Base-by-base conservation (phyloP, 2,888 invertebrate species). In the Melangyna quadrimaculata region DNA sequence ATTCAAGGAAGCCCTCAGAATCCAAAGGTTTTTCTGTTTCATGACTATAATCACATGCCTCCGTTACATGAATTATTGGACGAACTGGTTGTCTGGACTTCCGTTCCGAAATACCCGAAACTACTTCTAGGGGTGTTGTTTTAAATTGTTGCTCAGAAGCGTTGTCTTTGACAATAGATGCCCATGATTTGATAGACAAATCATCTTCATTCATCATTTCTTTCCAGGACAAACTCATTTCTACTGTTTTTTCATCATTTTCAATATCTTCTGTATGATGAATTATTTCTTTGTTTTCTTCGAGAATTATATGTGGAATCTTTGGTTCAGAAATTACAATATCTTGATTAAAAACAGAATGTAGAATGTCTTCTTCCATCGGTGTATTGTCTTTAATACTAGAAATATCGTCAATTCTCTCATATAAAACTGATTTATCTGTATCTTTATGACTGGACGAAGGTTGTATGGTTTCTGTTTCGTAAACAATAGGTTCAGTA, bases 1-100 rank as follows among this genome's bases (percentile, higher is more conserved):
- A 92, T 89, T 93, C 93, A 78, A 93, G 91, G 88, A 93, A 93
- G 61, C 93, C 93, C 87, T 93, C 92, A 14, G 91, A 89, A 82
- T 92, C 93, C 8, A 82, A n/a, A 10, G 48, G 73, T 69, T 53
- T 77, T 55, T 72, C 48, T 59, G 37, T 48, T 65, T 7, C 37
- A 7, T 12, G 81, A 55, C 17, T 24, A 4, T 78, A 67, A 22
- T 87, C 77, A 4, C 71, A 6, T 14, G 70, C 78, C 71, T 80
- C 75, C 0, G 89, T 89, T 4, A 91, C 88, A 84, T 89, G 73
- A 43, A 91, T 91, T 51, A 67, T 55, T 27, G 91, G 91, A 5
- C 89, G 89, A 19, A 87, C 73, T 12, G 72, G 69, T 12, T 87
- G 81, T 2, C 91, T 88, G 3, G 91, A 90, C 35, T 78, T 67